Base-by-base conservation (phyloP, 2,888 invertebrate species). In the Drosophila greeni region DNA sequence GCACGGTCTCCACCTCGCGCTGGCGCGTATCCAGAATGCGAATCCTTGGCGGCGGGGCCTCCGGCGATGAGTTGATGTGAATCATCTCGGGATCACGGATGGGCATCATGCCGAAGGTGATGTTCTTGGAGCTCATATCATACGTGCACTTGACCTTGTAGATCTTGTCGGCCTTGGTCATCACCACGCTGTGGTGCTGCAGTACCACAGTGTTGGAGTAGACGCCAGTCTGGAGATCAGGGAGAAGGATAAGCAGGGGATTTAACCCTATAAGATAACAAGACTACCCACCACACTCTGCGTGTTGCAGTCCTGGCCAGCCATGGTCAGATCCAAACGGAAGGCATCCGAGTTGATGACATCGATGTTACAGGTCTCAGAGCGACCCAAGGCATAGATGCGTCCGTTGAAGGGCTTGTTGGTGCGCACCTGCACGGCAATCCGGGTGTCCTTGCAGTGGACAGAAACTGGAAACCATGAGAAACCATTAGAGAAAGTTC, bases 21-120 rank as follows among this genome's bases (percentile, higher is more conserved):
- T 93, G 92, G 74, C 94, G 92, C 68, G 93, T 93, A 89, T 97
- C 97, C 89, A 97, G 91, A 86, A 97, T 97, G 75, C 96, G 94
- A 85, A 97, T 97, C 86, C 96, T 94, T 86, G 97, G 97, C 75
- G 97, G 95, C 45, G 97, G 97, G 24, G 97, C 97, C 90, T 97
- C 97, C 1, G 97, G 97, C 18, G 97, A 96, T 34, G 97, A 96
- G 29, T 97, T 97, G 88, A 97, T 97, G 87, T 96, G 96, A 86
- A 97, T 97, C 94, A 96, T 97, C 90, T 97, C 97, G 66, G 97
- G 97, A 90, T 97, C 97, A 88, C 95, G 94, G 89, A 97, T 96
- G 72, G 97, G 97, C 94, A 97, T 96, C 97, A 97, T 97, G 90
- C 97, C 97, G 90, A 97, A 97, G 34, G 97, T 97, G 81, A 97